Base-by-base conservation (phyloP, 2,113 vertebrate species). In the Actinemys pallida region DNA sequence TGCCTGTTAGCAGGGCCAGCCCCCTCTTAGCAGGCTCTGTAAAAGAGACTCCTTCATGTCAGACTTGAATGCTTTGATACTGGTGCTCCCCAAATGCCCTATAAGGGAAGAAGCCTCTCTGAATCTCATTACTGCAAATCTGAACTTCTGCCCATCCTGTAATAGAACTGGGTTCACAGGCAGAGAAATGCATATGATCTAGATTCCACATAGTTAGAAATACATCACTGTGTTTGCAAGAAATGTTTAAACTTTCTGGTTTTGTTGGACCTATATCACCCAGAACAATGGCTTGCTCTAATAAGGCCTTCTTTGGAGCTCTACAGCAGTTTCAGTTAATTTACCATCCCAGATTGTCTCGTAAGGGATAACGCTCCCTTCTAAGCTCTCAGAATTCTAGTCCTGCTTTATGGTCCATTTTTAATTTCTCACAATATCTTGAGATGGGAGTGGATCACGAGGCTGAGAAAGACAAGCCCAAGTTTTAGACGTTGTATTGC, bases 1-100 rank as follows among this genome's bases (percentile, higher is more conserved):
- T 7, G 76, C 86, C 88, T 92, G 87, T 87, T 90, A 94, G 79
- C 88, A 87, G 80, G 89, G 88, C 94, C 95, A 90, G 80, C 94
- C 93, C 81, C 31, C 75, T 92, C 88, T 91, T 25, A 92, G 93
- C 86, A 96, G 84, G 92, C 84, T 96, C 94, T 93, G 72, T 88
- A 94, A 95, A 95, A 83, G 86, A 80, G 90, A 53, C 79, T 96
- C 80, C 75, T 94, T 93, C 3, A 1, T 54, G 79, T 88, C 86
- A 90, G 47, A 91, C 35, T 35, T 31, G 31, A 1, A 14, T 53
- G 47, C 62, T 35, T 89, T 91, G 81, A 87, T 88, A 90, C 86
- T 94, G 7, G 57, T 69, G 19, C 57, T 90, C 50, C 87, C 87
- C 81, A 85, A 96, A 75, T 65, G 90, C 25, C 11, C 5, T 90